These are phyloP conservation scores for Neotoma lepida DNA, from an alignment of 2,113 vertebrate genomes.

Conservation along the genomic window DNA sequence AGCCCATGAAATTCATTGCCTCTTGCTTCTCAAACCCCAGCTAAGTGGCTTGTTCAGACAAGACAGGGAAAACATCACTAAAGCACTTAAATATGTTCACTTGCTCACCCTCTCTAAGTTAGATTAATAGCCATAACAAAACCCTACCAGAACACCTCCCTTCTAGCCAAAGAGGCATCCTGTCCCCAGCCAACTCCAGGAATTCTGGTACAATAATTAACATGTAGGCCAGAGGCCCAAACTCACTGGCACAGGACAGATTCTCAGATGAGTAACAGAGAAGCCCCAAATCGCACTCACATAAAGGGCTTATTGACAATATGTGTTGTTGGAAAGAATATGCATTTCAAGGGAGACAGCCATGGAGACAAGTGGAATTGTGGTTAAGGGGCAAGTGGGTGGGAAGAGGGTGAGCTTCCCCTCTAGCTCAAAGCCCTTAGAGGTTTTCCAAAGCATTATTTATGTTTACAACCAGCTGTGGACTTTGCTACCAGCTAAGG, in stretches of 20 bases:
- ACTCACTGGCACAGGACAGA: slow-evolving; percentile 71
- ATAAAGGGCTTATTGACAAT: slow-evolving; percentile 67
- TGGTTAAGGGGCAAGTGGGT: background rate
- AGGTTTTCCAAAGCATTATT: background rate
- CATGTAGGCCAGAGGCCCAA: slow-evolving; percentile 71
- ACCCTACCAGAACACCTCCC: slow-evolving; percentile 39
- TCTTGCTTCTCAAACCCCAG: slow-evolving; percentile 37
- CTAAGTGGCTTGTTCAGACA: slow-evolving; percentile 19
- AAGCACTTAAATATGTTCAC: background rate
- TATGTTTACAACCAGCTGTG: background rate
- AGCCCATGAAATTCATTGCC: background rate
- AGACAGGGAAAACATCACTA: background rate
- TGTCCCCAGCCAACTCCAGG: slow-evolving; percentile 73
- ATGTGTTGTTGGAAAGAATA: slow-evolving; percentile 37
- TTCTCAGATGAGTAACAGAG: slow-evolving; percentile 74
- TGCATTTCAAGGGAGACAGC: slow-evolving; percentile 10
- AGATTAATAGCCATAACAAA: slow-evolving; percentile 48
- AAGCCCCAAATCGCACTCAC: slow-evolving; percentile 41
- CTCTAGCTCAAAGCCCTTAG: background rate
- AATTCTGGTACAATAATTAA: slow-evolving; percentile 85
- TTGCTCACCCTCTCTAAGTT: slow-evolving; percentile 14
- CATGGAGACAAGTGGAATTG: slow-evolving; percentile 1
- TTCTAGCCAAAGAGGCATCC: slow-evolving; percentile 60
- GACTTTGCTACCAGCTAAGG: slow-evolving; percentile 56
- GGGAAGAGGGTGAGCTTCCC: background rate